These are phyloP conservation scores for Thunnus maccoyii DNA, from an alignment of 2,113 vertebrate genomes.

Conservation along the genomic window DNA sequence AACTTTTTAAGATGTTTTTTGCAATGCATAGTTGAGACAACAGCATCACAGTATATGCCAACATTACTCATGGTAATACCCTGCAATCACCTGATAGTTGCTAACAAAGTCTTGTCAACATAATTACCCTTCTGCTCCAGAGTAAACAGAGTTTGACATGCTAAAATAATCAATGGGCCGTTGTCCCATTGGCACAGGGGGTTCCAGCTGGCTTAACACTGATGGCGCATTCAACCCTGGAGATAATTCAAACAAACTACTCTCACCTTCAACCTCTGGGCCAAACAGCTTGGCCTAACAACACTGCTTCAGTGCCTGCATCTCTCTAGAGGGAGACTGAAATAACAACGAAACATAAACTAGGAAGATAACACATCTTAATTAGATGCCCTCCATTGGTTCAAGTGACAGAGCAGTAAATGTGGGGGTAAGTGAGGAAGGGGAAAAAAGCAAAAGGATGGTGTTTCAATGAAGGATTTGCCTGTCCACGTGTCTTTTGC, in stretches of 20 bases:
- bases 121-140: constrained; percentile 30
- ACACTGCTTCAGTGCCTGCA: constrained; percentile 1
- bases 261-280: constrained; percentile 36
- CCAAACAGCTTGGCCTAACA: constrained; percentile 12
- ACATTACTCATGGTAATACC: constrained; percentile 7
- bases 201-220: constrained; percentile 54
- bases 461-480: constrained; percentile 11
- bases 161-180: constrained; percentile 48
- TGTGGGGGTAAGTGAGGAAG: neutral
- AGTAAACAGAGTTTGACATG: constrained; percentile 46
- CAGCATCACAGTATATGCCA: constrained; percentile 10
- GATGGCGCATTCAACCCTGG: constrained; percentile 25
- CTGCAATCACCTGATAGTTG: constrained; percentile 1
- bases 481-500: constrained; percentile 53
- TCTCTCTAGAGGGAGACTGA: constrained; percentile 2
- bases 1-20: neutral
- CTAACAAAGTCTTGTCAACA: constrained; percentile 49
- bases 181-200: constrained; percentile 40
- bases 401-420: neutral
- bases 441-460: neutral
- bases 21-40: constrained; percentile 4
- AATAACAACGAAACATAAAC: constrained; percentile 25
- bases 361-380: neutral
- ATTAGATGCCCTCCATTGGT: neutral
- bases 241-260: constrained; percentile 46